These are phyloP conservation scores for Lutraria rhynchaena DNA, from an alignment of 1,140 invertebrate genomes.

Conservation along the genomic window DNA sequence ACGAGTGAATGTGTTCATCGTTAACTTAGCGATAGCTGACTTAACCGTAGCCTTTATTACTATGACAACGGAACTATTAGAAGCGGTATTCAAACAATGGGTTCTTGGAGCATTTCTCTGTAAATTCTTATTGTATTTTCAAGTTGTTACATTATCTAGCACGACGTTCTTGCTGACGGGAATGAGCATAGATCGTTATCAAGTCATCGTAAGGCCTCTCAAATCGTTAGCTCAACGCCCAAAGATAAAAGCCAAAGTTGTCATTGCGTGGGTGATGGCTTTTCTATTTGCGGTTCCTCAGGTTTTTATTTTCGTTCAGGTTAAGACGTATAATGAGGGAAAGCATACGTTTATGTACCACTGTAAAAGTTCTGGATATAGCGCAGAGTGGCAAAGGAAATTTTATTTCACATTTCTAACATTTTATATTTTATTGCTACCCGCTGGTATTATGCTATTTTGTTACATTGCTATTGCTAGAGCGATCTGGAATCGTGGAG, in stretches of 20 bases:
- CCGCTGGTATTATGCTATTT: constrained; percentile 80
- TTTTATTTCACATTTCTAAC: constrained; percentile 83
- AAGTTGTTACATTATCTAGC: constrained; percentile 82
- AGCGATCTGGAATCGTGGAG: constrained; percentile 80
- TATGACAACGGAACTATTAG: constrained; percentile 82
- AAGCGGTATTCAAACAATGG: constrained; percentile 83
- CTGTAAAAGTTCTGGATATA: constrained; percentile 82
- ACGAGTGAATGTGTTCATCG: constrained; percentile 80
- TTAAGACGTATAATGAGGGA: constrained; percentile 65
- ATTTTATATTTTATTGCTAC: constrained; percentile 81
- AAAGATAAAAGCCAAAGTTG: constrained; percentile 78
- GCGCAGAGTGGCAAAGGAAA: constrained; percentile 82
- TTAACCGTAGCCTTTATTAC: constrained; percentile 82
- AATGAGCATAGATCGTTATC: constrained; percentile 83
- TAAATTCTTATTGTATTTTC: constrained; percentile 82
- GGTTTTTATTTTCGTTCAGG: constrained; percentile 82
- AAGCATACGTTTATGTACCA: constrained; percentile 64
- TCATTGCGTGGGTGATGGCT: constrained; percentile 81
- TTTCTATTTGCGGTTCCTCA: constrained; percentile 82
- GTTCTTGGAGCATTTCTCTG: constrained; percentile 81
- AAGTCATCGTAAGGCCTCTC: constrained; percentile 79
- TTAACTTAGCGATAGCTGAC: constrained; percentile 83
- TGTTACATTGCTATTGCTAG: constrained; percentile 82
- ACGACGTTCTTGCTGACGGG: constrained; percentile 82
- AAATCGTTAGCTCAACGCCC: constrained; percentile 73